Evolutionary conservation across 2,113 vertebrate genomes (phyloP).

Genomic region (Thymallus thymallus): DNA sequence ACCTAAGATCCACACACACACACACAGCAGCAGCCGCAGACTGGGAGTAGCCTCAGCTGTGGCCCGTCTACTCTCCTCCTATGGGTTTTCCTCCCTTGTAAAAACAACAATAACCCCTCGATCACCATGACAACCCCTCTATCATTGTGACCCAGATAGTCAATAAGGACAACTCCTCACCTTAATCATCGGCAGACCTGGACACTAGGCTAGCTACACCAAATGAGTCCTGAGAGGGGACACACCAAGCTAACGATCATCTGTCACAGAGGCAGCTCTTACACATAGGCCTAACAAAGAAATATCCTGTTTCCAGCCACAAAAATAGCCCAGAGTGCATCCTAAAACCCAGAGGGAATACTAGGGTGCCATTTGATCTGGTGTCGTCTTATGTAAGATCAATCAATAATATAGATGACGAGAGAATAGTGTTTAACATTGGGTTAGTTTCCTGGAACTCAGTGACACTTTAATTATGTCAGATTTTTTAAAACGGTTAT

Average conservation of each 20-base stretch:
- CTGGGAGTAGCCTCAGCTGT: conserved; percentile 2
- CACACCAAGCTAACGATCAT: neutral
- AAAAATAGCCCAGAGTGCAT: neutral
- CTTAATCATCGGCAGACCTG: neutral
- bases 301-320: neutral
- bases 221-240: neutral
- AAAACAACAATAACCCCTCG: neutral
- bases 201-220: neutral
- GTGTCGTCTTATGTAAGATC: neutral
- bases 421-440: neutral
- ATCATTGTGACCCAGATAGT: neutral
- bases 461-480: too few relatives aligned
- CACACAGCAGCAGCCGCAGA: neutral
- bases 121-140: neutral
- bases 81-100: neutral
- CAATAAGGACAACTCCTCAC: neutral
- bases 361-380: too few relatives aligned
- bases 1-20: neutral
- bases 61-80: neutral
- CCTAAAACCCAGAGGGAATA: too few relatives aligned
- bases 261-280: neutral
- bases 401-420: neutral
- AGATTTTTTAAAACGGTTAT: too few relatives aligned
- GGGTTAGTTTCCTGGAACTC: neutral
- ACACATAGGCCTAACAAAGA: neutral